phyloP scores from a whole-genome alignment of 2,888 invertebrate species.

The Phanerotoma sp. region DNA sequence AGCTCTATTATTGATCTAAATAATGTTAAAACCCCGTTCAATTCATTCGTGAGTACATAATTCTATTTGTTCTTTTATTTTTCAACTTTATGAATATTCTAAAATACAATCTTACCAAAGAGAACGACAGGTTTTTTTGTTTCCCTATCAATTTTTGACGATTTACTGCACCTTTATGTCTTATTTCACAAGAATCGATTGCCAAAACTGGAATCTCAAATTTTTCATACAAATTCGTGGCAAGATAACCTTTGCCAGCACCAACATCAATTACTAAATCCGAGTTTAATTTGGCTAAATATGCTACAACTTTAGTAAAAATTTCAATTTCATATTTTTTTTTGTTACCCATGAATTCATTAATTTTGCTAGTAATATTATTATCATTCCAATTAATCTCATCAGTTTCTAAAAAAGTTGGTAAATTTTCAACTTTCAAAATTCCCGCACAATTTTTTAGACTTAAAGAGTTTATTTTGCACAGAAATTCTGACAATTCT shows the following conservation, averaged over 20 bases:
- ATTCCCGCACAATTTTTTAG: conserved; percentile 38
- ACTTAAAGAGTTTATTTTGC: conserved; percentile 39
- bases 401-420: conserved; percentile 53
- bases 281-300: conserved; percentile 33
- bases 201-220: conserved; percentile 75
- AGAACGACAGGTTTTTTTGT: conserved; percentile 38
- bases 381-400: conserved; percentile 42
- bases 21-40: not conserved
- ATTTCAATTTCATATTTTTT: conserved; percentile 71
- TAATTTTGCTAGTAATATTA: conserved; percentile 39
- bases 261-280: conserved; percentile 72
- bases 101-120: conserved; percentile 37
- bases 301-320: conserved; percentile 40
- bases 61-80: too few relatives aligned
- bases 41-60: not conserved
- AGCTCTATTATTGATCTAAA: too few relatives aligned
- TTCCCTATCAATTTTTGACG: conserved; percentile 45
- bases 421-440: conserved; percentile 37
- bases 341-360: conserved; percentile 74
- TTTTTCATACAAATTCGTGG: conserved; percentile 66
- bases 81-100: too few relatives aligned
- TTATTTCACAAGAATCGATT: conserved; percentile 72
- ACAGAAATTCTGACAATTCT: conserved; percentile 38
- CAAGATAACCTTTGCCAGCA: conserved; percentile 86
- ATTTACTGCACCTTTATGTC: conserved; percentile 68